Percentiles rank a stretch among this genome's conserved stretches.
Evolutionary conservation across 1,140 invertebrate genomes (phyloP).

Genomic region (Gryon sp.): DNA sequence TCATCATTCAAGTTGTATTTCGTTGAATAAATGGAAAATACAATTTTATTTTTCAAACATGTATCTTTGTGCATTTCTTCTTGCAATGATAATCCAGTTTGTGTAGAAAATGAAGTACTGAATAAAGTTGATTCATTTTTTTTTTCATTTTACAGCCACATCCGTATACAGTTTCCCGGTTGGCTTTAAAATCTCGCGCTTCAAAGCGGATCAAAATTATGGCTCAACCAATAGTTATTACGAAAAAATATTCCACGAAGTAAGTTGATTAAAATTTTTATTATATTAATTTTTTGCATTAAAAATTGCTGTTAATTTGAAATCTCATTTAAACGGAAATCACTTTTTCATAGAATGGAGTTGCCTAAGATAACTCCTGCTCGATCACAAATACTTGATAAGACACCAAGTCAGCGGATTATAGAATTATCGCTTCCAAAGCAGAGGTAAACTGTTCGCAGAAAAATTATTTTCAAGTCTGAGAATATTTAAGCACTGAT

Average conservation of each 20-base stretch:
- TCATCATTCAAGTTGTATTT: too few species aligned
- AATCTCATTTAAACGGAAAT: constrained; percentile 38
- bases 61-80: too few species aligned
- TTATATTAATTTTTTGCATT: too few species aligned
- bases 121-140: too few species aligned
- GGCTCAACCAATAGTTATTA: constrained; percentile 67
- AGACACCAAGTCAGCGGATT: constrained; percentile 63
- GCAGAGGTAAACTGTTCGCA: constrained; percentile 53
- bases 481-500: neutral
- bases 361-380: constrained; percentile 32
- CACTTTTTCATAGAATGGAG: constrained; percentile 58
- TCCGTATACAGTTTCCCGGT: constrained; percentile 56
- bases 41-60: too few species aligned
- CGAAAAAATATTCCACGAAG: constrained; percentile 67
- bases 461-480: constrained; percentile 12
- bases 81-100: too few species aligned
- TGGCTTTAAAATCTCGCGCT: constrained; percentile 62
- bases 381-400: constrained; percentile 61
- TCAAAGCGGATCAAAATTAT: constrained; percentile 70
- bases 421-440: constrained; percentile 69
- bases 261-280: constrained; percentile 65
- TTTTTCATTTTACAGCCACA: constrained; percentile 57
- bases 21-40: too few species aligned
- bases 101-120: too few species aligned
- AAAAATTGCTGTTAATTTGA: constrained; percentile 18